Conservation (phyloP, 2,113 vertebrate genomes). For the Xenotilapia caudafasciata region DNA sequence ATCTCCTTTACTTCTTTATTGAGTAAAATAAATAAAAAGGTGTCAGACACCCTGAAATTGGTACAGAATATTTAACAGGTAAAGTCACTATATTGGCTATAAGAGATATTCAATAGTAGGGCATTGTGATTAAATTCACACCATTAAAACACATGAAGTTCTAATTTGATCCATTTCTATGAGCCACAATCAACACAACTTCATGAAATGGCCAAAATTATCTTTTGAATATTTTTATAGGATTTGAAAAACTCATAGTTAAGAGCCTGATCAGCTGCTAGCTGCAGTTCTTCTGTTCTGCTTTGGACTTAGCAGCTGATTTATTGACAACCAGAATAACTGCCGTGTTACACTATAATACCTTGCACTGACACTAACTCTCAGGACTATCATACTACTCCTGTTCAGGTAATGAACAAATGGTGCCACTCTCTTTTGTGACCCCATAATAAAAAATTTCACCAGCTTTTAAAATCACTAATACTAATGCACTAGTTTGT, state of each 20-base stretch:
- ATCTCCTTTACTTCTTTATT: neutral
- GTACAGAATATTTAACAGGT: neutral
- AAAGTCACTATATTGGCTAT: neutral
- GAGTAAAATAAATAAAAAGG: neutral
- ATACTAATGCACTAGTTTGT: neutral
- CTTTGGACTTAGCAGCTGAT: neutral
- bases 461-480: neutral
- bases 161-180: neutral
- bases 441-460: neutral
- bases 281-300: neutral
- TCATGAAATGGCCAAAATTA: neutral
- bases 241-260: neutral
- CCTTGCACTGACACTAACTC: neutral
- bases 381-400: neutral
- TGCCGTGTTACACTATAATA: neutral
- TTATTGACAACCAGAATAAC: neutral
- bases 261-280: neutral
- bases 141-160: neutral
- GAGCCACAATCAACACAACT: neutral
- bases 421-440: neutral
- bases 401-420: neutral
- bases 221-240: neutral
- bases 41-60: neutral
- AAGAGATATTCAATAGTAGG: neutral
- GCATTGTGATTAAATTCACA: neutral